Conservation (phyloP, 2,113 vertebrate genomes). For the Chroicocephalus ridibundus region DNA sequence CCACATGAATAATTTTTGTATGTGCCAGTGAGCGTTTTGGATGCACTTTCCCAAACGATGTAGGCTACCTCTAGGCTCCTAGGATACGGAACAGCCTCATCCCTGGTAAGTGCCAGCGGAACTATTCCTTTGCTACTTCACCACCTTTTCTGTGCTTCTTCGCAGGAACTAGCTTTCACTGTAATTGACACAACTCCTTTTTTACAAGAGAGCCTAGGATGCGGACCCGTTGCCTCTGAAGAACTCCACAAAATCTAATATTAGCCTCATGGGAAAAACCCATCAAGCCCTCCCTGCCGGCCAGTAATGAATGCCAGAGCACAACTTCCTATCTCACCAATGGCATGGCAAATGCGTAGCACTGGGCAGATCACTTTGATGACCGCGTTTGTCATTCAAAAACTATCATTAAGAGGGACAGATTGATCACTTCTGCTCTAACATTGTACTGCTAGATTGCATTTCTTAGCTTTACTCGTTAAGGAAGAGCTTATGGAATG, state of each 20-base stretch:
- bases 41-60: not conserved
- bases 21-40: not conserved
- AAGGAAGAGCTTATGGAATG: not conserved
- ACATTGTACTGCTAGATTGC: not conserved
- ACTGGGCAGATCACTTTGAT: not conserved
- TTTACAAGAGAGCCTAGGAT: not conserved
- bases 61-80: not conserved
- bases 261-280: not conserved
- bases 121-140: not conserved
- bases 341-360: not conserved
- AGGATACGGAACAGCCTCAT: not conserved
- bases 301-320: not conserved
- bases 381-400: not conserved
- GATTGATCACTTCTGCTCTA: not conserved
- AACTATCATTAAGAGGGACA: not conserved
- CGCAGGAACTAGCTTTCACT: not conserved
- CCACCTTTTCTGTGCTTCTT: not conserved
- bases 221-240: not conserved
- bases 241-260: not conserved
- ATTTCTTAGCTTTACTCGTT: not conserved
- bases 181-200: not conserved
- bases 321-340: not conserved
- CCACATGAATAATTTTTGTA: not conserved
- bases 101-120: not conserved
- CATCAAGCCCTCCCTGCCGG: not conserved